phyloP scores from a whole-genome alignment of 2,888 invertebrate genomes.

The Eilema sororculum region DNA sequence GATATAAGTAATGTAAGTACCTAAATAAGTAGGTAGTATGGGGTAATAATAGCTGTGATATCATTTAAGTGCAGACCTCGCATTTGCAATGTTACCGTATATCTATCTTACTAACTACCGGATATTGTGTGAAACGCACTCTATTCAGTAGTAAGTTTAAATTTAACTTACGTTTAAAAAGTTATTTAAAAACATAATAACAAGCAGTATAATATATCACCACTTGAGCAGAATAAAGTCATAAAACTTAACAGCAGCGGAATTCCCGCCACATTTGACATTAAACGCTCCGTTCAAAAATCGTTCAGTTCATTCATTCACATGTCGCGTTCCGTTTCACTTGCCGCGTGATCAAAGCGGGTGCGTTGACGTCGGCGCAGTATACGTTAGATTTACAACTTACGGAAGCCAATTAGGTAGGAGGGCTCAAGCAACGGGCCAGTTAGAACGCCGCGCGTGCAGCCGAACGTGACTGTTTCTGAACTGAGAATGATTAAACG shows the following conservation, averaged over 20 bases:
- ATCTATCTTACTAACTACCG: background rate
- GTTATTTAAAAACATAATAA: background rate
- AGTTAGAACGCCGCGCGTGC: constrained; percentile 67
- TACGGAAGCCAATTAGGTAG: constrained; percentile 83
- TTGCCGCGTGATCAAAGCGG: constrained; percentile 78
- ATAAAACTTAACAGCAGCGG: constrained; percentile 55
- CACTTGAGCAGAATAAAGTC: constrained; percentile 45
- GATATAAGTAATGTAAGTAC: too few species aligned
- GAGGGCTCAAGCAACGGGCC: constrained; percentile 66
- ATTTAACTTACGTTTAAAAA: background rate
- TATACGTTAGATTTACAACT: constrained; percentile 81
- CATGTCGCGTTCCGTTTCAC: constrained; percentile 76
- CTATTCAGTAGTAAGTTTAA: too few species aligned
- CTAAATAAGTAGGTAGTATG: too few species aligned
- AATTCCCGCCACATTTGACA: constrained; percentile 78
- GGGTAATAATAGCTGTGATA: too few species aligned
- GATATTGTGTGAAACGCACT: background rate
- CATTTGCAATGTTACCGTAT: background rate
- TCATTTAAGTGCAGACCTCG: too few species aligned
- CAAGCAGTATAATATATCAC: constrained; percentile 20
- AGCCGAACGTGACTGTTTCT: constrained; percentile 69
- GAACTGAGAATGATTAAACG: constrained; percentile 57
- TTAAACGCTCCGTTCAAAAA: constrained; percentile 79
- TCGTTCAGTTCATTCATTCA: constrained; percentile 67
- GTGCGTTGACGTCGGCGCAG: constrained; percentile 73